Evolutionary conservation across 2,797 vertebrate genomes (phyloP), one percentile per base, ranked within the genome.

Genomic region (Thunnus albacares): DNA sequence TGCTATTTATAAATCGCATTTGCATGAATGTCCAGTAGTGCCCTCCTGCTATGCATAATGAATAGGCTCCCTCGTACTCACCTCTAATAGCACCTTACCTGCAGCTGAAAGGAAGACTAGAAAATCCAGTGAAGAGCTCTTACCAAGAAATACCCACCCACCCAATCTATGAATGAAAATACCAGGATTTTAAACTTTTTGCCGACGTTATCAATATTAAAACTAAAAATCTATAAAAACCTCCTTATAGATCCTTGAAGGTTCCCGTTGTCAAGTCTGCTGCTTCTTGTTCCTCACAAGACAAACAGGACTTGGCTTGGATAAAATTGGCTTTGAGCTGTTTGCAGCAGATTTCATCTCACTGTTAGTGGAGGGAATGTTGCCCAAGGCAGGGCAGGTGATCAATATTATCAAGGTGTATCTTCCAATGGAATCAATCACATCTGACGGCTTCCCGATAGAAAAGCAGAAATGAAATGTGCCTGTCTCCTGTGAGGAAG

Each of bases 351-450:
- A 91, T 91, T 87, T 89, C 86, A 83, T 90, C 86, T 89, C 87
- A 87, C 87, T n/a, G 84, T 90, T 87, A 88, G 88, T 88, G 80
- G 78, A 84, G 60, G 80, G 74, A 74, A 84, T 77, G 86, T 85
- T 87, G 87, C 88, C 85, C 73, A 52, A 68, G 86, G 87, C 88
- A 56, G 66, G 63, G 82, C 77, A 82, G 86, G 47, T 83, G 86
- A 90, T 94, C 93, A 79, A 92, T 92, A 92, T 89, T 91, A 92
- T 93, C 88, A 92, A 89, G 84, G 90, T 88, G 90, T 83, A 92
- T 92, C 92, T 89, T 86, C 91, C 91, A 87, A 90, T 90, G 72
- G 82, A 92, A 93, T 93, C 93, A 92, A 93, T 93, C 92, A 90
- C 81, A 79, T 69, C 67, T 88, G 93, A 94, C 78, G 15, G 83